phyloP scores from a whole-genome alignment of 2,113 vertebrate species.

The Scomber scombrus region DNA sequence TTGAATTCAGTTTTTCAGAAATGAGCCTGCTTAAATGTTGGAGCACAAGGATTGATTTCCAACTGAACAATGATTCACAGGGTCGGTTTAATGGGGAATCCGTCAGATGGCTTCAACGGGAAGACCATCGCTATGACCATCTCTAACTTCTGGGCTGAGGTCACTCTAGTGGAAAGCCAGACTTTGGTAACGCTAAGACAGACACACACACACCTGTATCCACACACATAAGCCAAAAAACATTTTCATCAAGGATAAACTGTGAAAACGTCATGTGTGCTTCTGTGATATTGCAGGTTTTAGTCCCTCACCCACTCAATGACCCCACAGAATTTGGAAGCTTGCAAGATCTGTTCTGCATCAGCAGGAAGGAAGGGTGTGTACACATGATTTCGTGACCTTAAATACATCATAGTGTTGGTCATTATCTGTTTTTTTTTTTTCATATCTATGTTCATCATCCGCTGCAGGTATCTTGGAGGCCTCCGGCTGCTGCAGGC shows the following conservation, averaged over 20 bases:
- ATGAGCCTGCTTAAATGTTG: neutral
- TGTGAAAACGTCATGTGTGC: neutral
- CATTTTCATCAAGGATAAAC: fast-evolving
- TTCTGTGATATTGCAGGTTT: conserved; percentile 70
- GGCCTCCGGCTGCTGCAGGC: conserved; percentile 88
- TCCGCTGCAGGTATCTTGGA: conserved; percentile 83
- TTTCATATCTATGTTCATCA: neutral
- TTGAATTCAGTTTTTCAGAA: neutral
- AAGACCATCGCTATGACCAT: conserved; percentile 90
- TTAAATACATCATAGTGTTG: neutral
- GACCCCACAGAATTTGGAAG: conserved; percentile 90
- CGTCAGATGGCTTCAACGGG: conserved; percentile 88
- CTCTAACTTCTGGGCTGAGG: conserved; percentile 90
- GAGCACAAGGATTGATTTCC: neutral
- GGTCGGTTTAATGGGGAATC: conserved; percentile 89
- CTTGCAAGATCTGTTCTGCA: conserved; percentile 88
- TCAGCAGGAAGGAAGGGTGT: conserved; percentile 89
- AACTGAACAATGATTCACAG: conserved; percentile 59
- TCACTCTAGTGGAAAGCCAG: conserved; percentile 86
- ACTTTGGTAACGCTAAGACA: conserved; percentile 78
- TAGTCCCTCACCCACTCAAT: conserved; percentile 88
- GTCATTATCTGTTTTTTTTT: too few relatives aligned
- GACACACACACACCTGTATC: conserved; percentile 10
- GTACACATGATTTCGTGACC: neutral
- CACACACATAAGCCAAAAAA: neutral